Evolutionary conservation across 2,888 invertebrate genomes (phyloP).

Genomic region (Himalopsyche kuldschensis): DNA sequence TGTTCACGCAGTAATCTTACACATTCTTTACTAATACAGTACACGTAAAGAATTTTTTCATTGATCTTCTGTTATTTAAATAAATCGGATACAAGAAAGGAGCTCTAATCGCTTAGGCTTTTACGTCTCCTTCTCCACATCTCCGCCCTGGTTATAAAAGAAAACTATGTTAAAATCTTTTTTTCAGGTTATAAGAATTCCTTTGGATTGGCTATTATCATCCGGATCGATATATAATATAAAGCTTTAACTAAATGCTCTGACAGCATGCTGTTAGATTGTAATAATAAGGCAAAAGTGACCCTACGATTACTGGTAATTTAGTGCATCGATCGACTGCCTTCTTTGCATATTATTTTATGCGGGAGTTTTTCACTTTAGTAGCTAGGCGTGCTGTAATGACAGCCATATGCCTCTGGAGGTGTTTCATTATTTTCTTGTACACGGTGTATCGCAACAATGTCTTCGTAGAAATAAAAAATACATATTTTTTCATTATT

Average conservation of each 20-base stretch:
- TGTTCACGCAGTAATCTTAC: no score
- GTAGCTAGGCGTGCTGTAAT: slow-evolving; percentile 8
- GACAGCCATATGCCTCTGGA: slow-evolving; percentile 14
- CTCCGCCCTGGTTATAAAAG: no score
- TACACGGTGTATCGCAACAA: background rate
- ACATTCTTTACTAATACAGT: no score
- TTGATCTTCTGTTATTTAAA: no score
- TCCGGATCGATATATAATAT: background rate
- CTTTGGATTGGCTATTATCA: background rate
- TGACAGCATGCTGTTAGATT: background rate
- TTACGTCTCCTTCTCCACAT: no score
- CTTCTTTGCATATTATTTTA: slow-evolving; percentile 21
- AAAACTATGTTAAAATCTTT: no score
- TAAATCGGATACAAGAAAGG: no score
- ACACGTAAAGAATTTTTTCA: no score
- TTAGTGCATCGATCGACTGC: slow-evolving; percentile 15
- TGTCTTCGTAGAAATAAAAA: background rate
- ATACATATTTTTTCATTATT: background rate
- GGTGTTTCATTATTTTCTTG: background rate
- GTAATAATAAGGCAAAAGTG: slow-evolving; percentile 3
- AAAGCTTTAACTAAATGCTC: background rate
- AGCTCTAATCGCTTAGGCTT: no score
- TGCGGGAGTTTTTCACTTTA: slow-evolving; percentile 8
- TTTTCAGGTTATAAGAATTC: no score
- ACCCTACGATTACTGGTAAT: slow-evolving; percentile 12